A percentile compares a stretch with the other conserved stretches of the same genome.
These are phyloP conservation scores for Baronia brevicornis DNA, from an alignment of 2,888 invertebrate genomes.

Conservation along the genomic window DNA sequence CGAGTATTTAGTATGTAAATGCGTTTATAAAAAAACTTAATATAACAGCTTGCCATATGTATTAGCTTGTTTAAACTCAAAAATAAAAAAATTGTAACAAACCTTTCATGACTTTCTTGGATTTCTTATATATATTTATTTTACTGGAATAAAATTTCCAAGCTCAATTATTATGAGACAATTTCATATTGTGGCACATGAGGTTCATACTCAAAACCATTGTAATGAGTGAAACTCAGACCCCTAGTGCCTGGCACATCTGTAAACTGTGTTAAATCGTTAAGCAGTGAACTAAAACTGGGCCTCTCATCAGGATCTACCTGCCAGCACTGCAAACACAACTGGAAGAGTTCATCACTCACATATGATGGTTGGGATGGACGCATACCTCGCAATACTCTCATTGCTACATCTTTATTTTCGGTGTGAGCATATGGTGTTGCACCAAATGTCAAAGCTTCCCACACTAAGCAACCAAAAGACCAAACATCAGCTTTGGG, in stretches of 20 bases:
- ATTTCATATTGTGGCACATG: slow-evolving; percentile 63
- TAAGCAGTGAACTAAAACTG: slow-evolving; percentile 77
- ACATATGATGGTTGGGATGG: slow-evolving; percentile 84
- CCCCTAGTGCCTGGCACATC: slow-evolving; percentile 46
- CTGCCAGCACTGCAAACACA: slow-evolving; percentile 90
- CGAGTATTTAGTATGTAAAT: too few species aligned
- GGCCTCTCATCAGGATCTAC: slow-evolving; percentile 87
- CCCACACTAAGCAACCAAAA: slow-evolving; percentile 88
- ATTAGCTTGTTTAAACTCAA: too few species aligned
- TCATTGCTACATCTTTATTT: slow-evolving; percentile 79
- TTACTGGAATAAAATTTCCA: too few species aligned
- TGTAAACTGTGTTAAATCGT: slow-evolving; percentile 50
- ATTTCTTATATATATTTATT: too few species aligned
- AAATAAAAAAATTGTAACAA: too few species aligned
- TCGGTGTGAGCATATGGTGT: slow-evolving; percentile 85
- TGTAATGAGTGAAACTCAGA: slow-evolving; percentile 64
- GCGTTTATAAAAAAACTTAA: too few species aligned
- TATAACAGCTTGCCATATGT: too few species aligned
- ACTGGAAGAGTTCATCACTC: slow-evolving; percentile 86
- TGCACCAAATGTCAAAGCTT: slow-evolving; percentile 84
- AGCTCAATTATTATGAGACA: slow-evolving; percentile 51
- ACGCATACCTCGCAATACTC: slow-evolving; percentile 81
- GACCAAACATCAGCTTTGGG: slow-evolving; percentile 89
- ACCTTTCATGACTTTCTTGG: too few species aligned
- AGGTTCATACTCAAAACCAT: slow-evolving; percentile 62